Evolutionary conservation across 2,113 vertebrate species (phyloP).

Genomic region (Lepus timidus): DNA sequence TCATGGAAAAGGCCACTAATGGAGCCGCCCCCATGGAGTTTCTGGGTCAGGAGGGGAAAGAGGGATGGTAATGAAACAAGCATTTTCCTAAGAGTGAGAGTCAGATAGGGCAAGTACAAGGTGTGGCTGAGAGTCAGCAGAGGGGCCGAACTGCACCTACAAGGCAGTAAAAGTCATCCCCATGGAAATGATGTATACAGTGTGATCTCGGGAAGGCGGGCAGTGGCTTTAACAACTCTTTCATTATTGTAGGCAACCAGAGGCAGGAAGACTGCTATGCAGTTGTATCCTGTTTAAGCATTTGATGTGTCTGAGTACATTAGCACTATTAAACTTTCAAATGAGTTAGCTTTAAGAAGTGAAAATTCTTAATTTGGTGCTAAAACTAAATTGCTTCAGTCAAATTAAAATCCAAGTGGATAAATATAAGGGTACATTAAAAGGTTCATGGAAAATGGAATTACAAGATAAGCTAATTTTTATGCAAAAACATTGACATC

Average conservation of each 20-base stretch:
- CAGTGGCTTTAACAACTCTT: background rate
- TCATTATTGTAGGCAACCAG: background rate
- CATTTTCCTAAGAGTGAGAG: background rate
- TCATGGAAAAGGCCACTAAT: background rate
- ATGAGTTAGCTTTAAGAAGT: conserved; percentile 1
- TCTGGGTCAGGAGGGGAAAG: background rate
- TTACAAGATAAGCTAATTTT: no score
- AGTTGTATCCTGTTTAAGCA: background rate
- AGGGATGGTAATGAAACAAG: background rate
- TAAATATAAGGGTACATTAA: background rate
- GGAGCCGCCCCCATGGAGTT: background rate
- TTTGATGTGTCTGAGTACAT: conserved; percentile 18
- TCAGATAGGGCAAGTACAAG: background rate
- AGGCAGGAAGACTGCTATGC: background rate
- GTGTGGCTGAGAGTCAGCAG: background rate
- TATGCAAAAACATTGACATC: no score
- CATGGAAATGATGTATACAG: background rate
- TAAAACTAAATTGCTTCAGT: conserved; percentile 24
- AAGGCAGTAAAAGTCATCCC: background rate
- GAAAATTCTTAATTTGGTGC: conserved; percentile 31
- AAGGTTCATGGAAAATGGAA: no score
- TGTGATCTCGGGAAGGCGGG: background rate
- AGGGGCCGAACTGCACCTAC: background rate
- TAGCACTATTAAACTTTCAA: conserved; percentile 27
- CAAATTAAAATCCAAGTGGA: conserved; percentile 7